A percentile compares a stretch with the other conserved stretches of the same genome.
These are phyloP conservation scores for Agrochola litura DNA, from an alignment of 2,888 invertebrate species.

Conservation along the genomic window DNA sequence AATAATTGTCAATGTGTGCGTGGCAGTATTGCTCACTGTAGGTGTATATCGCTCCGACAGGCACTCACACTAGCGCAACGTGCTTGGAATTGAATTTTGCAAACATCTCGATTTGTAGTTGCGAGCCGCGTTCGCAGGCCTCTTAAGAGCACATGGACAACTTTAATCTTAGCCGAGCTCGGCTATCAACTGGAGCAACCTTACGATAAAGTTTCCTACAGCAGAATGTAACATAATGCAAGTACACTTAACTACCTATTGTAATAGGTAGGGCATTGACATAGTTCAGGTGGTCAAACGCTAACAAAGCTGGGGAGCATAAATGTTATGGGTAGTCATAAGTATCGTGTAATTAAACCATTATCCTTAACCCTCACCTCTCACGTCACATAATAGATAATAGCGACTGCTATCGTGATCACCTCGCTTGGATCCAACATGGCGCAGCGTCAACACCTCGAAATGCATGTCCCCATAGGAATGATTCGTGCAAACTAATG, in stretches of 20 bases:
- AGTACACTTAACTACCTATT: conserved; percentile 15
- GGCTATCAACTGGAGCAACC: conserved; percentile 18
- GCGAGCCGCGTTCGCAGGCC: no score
- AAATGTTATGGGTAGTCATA: conserved; percentile 15
- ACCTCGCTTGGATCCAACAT: conserved; percentile 43
- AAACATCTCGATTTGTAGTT: no score
- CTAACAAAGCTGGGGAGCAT: conserved; percentile 10
- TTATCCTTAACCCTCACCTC: conserved; percentile 60
- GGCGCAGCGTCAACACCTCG: conserved; percentile 68
- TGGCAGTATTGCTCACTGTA: no score
- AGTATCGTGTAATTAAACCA: conserved; percentile 18
- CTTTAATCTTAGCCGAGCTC: conserved; percentile 7
- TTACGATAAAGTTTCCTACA: not conserved
- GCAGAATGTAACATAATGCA: conserved; percentile 1
- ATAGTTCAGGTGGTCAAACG: conserved; percentile 2
- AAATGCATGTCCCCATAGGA: conserved; percentile 85
- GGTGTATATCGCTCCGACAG: no score
- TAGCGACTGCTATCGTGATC: conserved; percentile 19
- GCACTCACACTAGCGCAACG: no score
- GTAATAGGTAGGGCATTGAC: conserved; percentile 24
- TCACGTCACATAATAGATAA: conserved; percentile 30
- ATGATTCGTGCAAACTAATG: conserved; percentile 92
- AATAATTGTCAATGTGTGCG: no score
- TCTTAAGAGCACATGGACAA: conserved; percentile 12
- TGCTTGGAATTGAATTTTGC: no score